Evolutionary conservation across 1,140 invertebrate genomes (phyloP).

Genomic region (Drosophila sulfurigaster): DNA sequence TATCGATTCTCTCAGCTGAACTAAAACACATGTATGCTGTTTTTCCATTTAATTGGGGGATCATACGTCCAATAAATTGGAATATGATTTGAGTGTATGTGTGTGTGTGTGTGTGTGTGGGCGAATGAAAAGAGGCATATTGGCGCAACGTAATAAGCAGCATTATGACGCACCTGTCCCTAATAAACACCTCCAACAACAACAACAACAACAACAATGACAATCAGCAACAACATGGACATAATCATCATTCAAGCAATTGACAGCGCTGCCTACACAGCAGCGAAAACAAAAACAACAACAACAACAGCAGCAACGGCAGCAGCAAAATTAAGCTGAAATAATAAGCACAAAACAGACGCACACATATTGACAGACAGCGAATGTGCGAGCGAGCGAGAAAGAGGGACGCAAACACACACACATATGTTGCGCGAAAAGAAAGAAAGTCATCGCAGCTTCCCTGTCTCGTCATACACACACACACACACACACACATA

Average conservation of each 20-base stretch:
- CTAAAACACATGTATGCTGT: constrained; percentile 1
- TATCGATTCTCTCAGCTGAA: not conserved
- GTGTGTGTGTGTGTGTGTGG: constrained; percentile 2
- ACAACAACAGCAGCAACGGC: constrained; percentile 1
- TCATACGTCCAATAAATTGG: constrained; percentile 2
- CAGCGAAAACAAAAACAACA: constrained; percentile 10
- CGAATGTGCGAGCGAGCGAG: too few relatives aligned
- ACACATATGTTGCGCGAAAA: constrained; percentile 26
- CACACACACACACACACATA: too few relatives aligned
- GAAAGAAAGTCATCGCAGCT: constrained; percentile 27
- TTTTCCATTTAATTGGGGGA: constrained; percentile 1
- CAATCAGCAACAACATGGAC: constrained; percentile 5
- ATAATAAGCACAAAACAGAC: constrained; percentile 32
- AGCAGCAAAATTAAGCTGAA: constrained; percentile 34
- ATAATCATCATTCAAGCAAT: constrained; percentile 33
- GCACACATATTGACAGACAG: not conserved
- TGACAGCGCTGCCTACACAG: constrained; percentile 23
- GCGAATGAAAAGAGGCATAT: constrained; percentile 17
- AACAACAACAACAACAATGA: constrained; percentile 5
- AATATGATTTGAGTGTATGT: constrained; percentile 7
- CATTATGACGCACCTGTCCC: constrained; percentile 47
- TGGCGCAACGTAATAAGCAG: constrained; percentile 32
- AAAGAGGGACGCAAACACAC: constrained; percentile 12
- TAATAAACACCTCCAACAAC: constrained; percentile 31
- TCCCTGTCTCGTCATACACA: not conserved